Conservation (phyloP, 2,113 vertebrate genomes). For the Lepisosteus oculatus region DNA sequence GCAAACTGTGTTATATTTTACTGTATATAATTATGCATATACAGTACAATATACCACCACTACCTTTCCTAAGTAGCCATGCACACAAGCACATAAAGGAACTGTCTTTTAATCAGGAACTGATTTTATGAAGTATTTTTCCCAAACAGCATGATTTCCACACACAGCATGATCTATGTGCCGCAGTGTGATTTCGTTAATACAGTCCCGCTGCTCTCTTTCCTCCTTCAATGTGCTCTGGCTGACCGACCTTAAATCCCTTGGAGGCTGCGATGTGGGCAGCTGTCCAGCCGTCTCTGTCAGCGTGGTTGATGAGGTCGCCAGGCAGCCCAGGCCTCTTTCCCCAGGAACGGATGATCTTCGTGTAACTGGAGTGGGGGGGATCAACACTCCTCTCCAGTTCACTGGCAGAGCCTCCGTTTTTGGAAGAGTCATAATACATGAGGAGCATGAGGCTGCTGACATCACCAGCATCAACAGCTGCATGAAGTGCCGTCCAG, state of each 20-base stretch:
- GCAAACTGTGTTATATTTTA: too few species aligned
- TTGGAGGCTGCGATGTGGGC: slow-evolving; percentile 89
- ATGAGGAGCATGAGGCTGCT: slow-evolving; percentile 81
- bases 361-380: slow-evolving; percentile 43
- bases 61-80: too few species aligned
- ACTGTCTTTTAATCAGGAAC: too few species aligned
- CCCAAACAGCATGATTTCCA: too few species aligned
- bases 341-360: slow-evolving; percentile 36
- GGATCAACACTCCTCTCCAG: slow-evolving; percentile 28
- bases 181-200: background rate
- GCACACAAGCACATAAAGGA: too few species aligned
- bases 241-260: slow-evolving; percentile 83
- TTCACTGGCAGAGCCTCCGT: slow-evolving; percentile 31
- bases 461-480: slow-evolving; percentile 79
- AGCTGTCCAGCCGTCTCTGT: slow-evolving; percentile 90
- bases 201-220: background rate
- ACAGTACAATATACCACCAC: too few species aligned
- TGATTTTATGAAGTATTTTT: too few species aligned
- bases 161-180: too few species aligned
- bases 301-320: slow-evolving; percentile 79
- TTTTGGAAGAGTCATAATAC: slow-evolving; percentile 48
- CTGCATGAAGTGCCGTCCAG: slow-evolving; percentile 82
- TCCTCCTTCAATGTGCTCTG: background rate
- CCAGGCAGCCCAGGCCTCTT: slow-evolving; percentile 58
- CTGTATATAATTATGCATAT: too few species aligned